These are phyloP conservation scores for Pandemis corylana DNA, from an alignment of 2,888 invertebrate species.

Conservation along the genomic window DNA sequence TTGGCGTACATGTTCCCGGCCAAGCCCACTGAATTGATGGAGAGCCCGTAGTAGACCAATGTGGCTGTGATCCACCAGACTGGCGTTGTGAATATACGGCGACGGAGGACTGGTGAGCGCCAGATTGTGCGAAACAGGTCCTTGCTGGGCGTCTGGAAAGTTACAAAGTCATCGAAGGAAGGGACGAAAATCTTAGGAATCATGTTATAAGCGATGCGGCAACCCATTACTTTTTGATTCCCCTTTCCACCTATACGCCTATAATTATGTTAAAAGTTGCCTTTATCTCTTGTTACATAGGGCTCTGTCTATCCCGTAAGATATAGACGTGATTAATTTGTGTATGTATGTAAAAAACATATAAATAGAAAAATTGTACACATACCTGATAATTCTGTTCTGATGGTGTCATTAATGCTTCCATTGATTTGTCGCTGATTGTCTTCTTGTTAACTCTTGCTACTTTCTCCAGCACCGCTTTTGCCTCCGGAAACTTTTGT, in stretches of 20 bases:
- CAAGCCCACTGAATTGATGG: conserved; percentile 87
- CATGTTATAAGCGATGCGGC: no score
- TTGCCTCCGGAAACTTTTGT: conserved; percentile 5
- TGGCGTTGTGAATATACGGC: conserved; percentile 85
- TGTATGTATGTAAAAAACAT: no score
- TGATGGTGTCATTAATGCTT: conserved; percentile 1
- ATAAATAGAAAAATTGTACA: no score
- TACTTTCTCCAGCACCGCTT: background rate
- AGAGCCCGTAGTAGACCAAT: conserved; percentile 90
- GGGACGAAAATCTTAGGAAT: no score
- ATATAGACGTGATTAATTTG: no score
- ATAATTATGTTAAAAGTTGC: no score
- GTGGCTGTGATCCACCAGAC: conserved; percentile 89
- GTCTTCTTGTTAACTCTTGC: conserved; percentile 7
- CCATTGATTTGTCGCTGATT: conserved; percentile 9
- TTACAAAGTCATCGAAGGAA: no score
- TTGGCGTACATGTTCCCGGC: conserved; percentile 88
- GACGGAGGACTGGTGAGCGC: conserved; percentile 10
- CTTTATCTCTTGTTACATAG: no score
- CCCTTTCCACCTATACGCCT: no score
- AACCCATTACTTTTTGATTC: no score
- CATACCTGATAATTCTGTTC: conserved; percentile 3
- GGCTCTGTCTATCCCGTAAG: no score
- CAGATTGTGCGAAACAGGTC: background rate
- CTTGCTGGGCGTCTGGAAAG: background rate